Evolutionary conservation across 1,140 invertebrate species (phyloP).

Genomic region (Lasioglossum baleicum): DNA sequence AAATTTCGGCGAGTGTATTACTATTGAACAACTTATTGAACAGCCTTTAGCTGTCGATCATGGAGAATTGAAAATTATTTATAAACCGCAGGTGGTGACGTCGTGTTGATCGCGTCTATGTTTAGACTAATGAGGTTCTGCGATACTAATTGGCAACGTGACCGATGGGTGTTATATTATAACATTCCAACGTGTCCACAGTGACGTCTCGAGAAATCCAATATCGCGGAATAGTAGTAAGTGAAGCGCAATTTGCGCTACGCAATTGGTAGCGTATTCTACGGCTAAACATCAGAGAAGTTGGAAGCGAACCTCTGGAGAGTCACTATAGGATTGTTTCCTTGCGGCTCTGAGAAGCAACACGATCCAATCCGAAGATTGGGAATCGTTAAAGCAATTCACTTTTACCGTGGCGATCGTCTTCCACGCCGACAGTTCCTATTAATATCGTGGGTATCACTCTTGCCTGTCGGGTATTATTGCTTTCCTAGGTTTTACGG

Average conservation of each 20-base stretch:
- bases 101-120: no score
- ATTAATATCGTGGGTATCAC: not conserved
- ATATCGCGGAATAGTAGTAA: slow-evolving; percentile 44
- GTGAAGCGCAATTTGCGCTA: not conserved
- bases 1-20: no score
- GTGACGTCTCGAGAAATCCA: slow-evolving; percentile 27
- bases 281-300: slow-evolving; percentile 38
- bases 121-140: no score
- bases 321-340: slow-evolving; percentile 48
- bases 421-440: not conserved
- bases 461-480: no score
- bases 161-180: slow-evolving; percentile 13
- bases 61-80: no score
- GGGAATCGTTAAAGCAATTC: slow-evolving; percentile 50
- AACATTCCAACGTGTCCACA: slow-evolving; percentile 13
- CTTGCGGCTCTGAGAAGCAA: slow-evolving; percentile 27
- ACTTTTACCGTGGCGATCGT: slow-evolving; percentile 8
- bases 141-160: not conserved
- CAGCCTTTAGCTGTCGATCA: no score
- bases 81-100: no score
- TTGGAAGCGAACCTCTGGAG: slow-evolving; percentile 51
- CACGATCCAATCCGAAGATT: slow-evolving; percentile 55
- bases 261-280: slow-evolving; percentile 29
- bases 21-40: no score
- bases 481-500: no score